Conservation (phyloP, 2,797 vertebrate genomes). For the Centropyge bicolor region DNA sequence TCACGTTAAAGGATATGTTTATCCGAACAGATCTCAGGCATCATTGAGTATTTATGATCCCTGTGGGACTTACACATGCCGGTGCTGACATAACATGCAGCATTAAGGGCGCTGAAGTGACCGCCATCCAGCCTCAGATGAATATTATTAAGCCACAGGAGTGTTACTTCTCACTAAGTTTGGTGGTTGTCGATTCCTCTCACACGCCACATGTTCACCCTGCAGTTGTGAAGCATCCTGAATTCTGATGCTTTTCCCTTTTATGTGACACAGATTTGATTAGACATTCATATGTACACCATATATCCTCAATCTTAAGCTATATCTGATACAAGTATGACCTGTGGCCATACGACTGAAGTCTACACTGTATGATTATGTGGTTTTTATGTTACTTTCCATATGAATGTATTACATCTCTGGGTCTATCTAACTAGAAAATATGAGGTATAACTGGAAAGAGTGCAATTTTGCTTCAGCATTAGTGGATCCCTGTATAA, state of each 20-base stretch:
- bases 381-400: slow-evolving; percentile 8
- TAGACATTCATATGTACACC: slow-evolving; percentile 20
- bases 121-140: slow-evolving; percentile 12
- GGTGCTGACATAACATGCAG: neutral
- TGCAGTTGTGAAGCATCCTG: slow-evolving; percentile 8
- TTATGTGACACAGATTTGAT: slow-evolving; percentile 30
- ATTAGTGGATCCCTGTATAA: slow-evolving; percentile 12
- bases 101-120: slow-evolving; percentile 17
- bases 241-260: neutral
- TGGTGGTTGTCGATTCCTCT: slow-evolving; percentile 8
- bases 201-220: slow-evolving; percentile 19
- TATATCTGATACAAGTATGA: slow-evolving; percentile 16
- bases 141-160: slow-evolving; percentile 13
- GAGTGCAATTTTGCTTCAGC: slow-evolving; percentile 2
- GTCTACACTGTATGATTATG: slow-evolving; percentile 20
- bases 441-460: neutral
- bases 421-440: neutral
- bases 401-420: slow-evolving; percentile 2
- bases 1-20: slow-evolving; percentile 20
- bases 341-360: neutral
- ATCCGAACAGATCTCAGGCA: slow-evolving; percentile 21
- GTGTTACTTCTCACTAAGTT: neutral
- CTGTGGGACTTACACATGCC: slow-evolving; percentile 26
- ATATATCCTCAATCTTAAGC: slow-evolving; percentile 4
- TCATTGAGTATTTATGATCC: slow-evolving; percentile 42